phyloP scores from a whole-genome alignment of 2,113 vertebrate genomes.

The Petrocephalus microphthalmus region DNA sequence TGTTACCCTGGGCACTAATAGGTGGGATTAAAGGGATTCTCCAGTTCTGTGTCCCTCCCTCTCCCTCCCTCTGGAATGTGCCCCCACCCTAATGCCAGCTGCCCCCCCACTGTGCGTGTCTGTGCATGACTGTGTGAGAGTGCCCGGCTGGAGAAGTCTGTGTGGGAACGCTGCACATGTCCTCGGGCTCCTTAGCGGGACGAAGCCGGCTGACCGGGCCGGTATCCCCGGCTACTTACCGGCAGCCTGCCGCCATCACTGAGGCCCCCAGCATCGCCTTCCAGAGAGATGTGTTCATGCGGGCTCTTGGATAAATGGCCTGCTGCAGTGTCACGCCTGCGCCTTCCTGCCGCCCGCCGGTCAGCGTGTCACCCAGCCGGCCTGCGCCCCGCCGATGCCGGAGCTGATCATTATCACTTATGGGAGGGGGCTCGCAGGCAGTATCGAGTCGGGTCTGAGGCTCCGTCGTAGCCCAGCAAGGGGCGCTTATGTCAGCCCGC shows the following conservation, averaged over 20 bases:
- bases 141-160: background rate
- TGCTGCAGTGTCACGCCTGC: background rate
- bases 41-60: background rate
- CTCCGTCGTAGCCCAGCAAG: too few species aligned
- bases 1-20: background rate
- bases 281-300: background rate
- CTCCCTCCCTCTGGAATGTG: background rate
- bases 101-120: background rate
- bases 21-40: background rate
- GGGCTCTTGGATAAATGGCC: background rate
- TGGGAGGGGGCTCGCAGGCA: too few species aligned
- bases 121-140: background rate
- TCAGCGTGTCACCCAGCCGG: background rate
- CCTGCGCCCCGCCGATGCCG: too few species aligned
- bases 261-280: accelerated
- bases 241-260: background rate
- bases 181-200: background rate
- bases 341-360: too few species aligned
- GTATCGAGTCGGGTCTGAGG: too few species aligned
- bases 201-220: background rate
- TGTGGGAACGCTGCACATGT: background rate
- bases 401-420: background rate
- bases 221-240: background rate
- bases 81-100: background rate
- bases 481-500: too few species aligned